Evolutionary conservation across 2,113 vertebrate species (phyloP).

Genomic region (Prolemur simus): DNA sequence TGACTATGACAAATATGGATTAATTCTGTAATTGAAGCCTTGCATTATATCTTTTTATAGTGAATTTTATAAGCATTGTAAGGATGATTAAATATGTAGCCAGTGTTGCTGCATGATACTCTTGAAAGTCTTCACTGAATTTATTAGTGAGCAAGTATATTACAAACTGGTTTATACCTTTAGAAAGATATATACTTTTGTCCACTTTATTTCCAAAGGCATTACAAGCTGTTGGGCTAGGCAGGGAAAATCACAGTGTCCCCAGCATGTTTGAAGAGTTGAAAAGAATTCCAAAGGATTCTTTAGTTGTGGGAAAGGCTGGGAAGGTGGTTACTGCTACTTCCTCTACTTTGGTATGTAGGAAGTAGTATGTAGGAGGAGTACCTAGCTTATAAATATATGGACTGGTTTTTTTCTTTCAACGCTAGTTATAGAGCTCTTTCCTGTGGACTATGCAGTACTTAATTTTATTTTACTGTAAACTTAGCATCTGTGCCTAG

Average conservation of each 20-base stretch:
- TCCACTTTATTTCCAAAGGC: constrained; percentile 4
- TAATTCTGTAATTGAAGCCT: constrained; percentile 23
- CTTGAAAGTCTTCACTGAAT: not conserved
- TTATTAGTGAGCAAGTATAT: not conserved
- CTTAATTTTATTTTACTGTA: not conserved
- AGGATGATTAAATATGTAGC: not conserved
- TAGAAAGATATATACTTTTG: not conserved
- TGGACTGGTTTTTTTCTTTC: not conserved
- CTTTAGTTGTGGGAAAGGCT: not conserved
- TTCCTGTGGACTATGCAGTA: not conserved
- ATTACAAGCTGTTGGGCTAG: not conserved
- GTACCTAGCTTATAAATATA: not conserved
- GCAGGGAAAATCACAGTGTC: not conserved
- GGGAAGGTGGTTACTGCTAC: not conserved
- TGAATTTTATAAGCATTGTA: not conserved
- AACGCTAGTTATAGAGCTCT: not conserved
- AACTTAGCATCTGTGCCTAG: not conserved
- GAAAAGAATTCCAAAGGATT: not conserved
- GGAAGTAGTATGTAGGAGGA: not conserved
- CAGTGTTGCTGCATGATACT: not conserved
- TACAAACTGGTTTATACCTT: not conserved
- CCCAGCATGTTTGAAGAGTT: not conserved
- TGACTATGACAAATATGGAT: not conserved
- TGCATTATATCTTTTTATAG: not conserved
- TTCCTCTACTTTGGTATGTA: not conserved